phyloP scores from a whole-genome alignment of 2,797 vertebrate species.

The Craterocephalus amniculus region DNA sequence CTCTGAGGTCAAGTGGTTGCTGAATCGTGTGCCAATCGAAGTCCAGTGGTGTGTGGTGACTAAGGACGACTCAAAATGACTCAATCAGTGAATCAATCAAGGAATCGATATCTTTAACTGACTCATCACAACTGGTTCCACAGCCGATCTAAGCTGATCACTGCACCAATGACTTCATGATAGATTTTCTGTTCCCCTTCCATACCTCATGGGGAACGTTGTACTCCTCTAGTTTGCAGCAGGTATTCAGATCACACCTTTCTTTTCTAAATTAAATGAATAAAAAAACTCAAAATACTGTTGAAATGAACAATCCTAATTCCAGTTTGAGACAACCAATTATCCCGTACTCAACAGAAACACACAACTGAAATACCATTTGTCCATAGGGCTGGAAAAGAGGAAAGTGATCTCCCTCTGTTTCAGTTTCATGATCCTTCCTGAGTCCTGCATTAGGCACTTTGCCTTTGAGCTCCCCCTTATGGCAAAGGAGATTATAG shows the following conservation, averaged over 20 bases:
- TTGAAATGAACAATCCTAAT: constrained; percentile 1
- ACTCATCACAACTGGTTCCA: constrained; percentile 68
- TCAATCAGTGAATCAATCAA: constrained; percentile 71
- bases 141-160: constrained; percentile 53
- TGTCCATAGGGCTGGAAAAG: constrained; percentile 13
- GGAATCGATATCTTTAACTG: constrained; percentile 72
- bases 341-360: background rate
- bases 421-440: constrained; percentile 38
- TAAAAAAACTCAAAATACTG: background rate
- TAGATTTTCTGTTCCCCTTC: constrained; percentile 41
- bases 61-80: constrained; percentile 57
- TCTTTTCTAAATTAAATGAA: constrained; percentile 12
- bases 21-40: constrained; percentile 67
- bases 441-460: constrained; percentile 50
- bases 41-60: constrained; percentile 44
- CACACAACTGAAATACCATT: constrained; percentile 19
- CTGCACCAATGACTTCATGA: constrained; percentile 61
- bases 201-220: constrained; percentile 4
- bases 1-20: constrained; percentile 37
- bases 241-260: constrained; percentile 10
- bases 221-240: background rate
- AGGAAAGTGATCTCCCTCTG: constrained; percentile 39
- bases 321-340: background rate
- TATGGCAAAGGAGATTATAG: constrained; percentile 68
- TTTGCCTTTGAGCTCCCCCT: constrained; percentile 81